Base-by-base conservation (phyloP, 2,888 invertebrate genomes). In the Cryptocephalus moraei region DNA sequence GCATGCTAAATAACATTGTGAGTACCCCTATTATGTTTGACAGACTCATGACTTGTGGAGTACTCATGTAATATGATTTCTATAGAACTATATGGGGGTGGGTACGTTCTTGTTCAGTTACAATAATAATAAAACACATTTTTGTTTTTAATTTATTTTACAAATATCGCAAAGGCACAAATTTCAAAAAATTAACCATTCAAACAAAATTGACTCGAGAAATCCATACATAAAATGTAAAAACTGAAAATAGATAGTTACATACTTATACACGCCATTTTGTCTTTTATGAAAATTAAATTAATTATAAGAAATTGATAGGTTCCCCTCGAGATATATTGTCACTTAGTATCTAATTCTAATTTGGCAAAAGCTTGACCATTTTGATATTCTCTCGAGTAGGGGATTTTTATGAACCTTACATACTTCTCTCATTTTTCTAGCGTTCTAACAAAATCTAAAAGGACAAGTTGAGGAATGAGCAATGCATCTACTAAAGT, bases 131-230 rank as follows among this genome's bases (percentile, higher is more conserved):
- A 22, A 22, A 22, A 22, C 22, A 22, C 22, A 22, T 22, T 22
- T 22, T 22, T 22, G 22, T 22, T 55, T 57, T 55, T 51, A 43
- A 42, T 65, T 64, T 63, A 63, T 64, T 66, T 65, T 64, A 65
- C 57, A 65, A 66, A 63, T 63, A 60, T 65, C 56, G 65, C 65
- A 57, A 67, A 67, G 66, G 66, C 65, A 66, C 66, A 65, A 67
- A 65, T 67, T 62, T 64, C 65, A 65, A 65, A 64, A 63, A 62
- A 22, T 22, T 64, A 64, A 65, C 63, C 61, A 64, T 60, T 58
- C 59, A 63, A 64, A 59, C 62, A 61, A 57, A 54, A 58, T 59
- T 33, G 13, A 56, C 53, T 54, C 49, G 55, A 47, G 48, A 47
- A 49, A 51, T 44, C 9, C 47, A 53, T 57, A 55, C 46, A 43